A percentile compares a stretch with the other conserved stretches of the same genome.
These are phyloP conservation scores for Lamellibrachia luymesi DNA, from an alignment of 1,140 invertebrate species.

Conservation along the genomic window DNA sequence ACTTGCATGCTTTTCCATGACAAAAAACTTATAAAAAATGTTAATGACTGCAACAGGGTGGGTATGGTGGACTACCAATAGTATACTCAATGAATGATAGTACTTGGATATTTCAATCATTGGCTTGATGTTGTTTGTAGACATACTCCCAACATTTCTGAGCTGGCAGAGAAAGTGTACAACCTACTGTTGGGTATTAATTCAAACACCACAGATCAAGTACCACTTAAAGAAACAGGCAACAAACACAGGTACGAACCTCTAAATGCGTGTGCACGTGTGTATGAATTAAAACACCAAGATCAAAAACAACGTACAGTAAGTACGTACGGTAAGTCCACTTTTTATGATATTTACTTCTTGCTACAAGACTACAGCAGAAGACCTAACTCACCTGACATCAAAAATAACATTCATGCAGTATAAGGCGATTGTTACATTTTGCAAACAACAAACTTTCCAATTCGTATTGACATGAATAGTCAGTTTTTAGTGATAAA, in stretches of 20 bases:
- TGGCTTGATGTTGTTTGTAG: not conserved
- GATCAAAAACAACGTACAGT: not conserved
- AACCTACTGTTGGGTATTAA: not conserved
- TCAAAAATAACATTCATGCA: too few species aligned
- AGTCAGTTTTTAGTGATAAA: too few species aligned
- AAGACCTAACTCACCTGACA: too few species aligned
- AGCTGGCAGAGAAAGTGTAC: not conserved
- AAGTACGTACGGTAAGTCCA: too few species aligned
- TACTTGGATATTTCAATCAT: not conserved
- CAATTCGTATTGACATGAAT: too few species aligned
- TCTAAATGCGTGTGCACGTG: not conserved
- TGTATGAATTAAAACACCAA: not conserved
- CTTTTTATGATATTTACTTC: too few species aligned
- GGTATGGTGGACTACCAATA: not conserved
- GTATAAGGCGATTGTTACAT: too few species aligned
- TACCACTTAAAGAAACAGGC: not conserved
- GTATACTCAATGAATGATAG: not conserved
- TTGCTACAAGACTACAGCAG: too few species aligned
- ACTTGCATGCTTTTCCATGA: too few species aligned
- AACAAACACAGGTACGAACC: not conserved
- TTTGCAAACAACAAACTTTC: too few species aligned
- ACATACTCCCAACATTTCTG: not conserved
- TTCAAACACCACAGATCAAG: not conserved
- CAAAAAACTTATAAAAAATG: too few species aligned
- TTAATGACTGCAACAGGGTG: not conserved